Evolutionary conservation across 2,797 vertebrate genomes (phyloP).

Genomic region (Microhierax caerulescens): DNA sequence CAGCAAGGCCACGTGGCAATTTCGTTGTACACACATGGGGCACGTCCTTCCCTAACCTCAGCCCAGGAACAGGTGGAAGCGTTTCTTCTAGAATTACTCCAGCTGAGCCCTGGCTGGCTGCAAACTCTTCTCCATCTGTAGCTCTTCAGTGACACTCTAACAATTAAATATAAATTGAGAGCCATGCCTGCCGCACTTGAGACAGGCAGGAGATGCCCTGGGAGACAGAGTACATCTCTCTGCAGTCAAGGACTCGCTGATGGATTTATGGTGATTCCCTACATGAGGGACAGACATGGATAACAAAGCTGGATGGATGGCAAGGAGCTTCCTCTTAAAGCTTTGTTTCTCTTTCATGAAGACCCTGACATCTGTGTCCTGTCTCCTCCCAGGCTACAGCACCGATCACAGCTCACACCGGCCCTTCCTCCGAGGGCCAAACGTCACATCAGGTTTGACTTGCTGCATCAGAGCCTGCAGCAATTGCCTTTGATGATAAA

Average conservation of each 20-base stretch:
- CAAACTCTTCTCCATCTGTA: not conserved
- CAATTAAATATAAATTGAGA: not conserved
- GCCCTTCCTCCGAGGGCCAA: not conserved
- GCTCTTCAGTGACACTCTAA: not conserved
- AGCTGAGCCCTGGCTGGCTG: conserved; percentile 24
- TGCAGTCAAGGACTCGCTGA: not conserved
- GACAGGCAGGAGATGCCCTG: not conserved
- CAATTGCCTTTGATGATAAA: not conserved
- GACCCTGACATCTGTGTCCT: not conserved
- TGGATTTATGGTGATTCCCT: not conserved
- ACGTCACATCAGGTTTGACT: not conserved
- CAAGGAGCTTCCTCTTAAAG: not conserved
- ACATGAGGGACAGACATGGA: not conserved
- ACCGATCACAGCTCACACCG: rapidly evolving
- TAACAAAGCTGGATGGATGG: not conserved
- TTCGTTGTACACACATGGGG: rapidly evolving
- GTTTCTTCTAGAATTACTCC: conserved; percentile 50
- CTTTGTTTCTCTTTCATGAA: not conserved
- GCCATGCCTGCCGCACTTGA: not conserved
- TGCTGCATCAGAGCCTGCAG: rapidly evolving
- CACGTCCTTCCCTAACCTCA: conserved; percentile 23
- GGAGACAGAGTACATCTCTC: not conserved
- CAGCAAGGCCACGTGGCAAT: rapidly evolving
- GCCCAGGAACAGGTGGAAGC: conserved; percentile 35
- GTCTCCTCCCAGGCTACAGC: not conserved